Conservation (phyloP, 2,888 invertebrate species). For the Ennomos quercinarius region DNA sequence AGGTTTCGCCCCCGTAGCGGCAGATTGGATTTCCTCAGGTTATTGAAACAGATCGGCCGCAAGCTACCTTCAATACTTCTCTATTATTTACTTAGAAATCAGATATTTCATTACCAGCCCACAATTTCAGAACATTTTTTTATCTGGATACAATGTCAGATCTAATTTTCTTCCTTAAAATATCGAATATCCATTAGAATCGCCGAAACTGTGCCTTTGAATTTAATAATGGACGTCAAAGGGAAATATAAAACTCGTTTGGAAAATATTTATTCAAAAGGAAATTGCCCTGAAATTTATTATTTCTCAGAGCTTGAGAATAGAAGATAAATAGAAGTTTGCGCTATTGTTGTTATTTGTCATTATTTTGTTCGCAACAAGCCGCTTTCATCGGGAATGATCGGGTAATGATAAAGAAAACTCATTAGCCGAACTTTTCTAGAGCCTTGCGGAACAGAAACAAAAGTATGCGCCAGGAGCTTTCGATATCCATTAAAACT, state of each 20-base stretch:
- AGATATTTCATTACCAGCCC: slow-evolving; percentile 16
- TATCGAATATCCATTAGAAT: slow-evolving; percentile 23
- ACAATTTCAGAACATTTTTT: slow-evolving; percentile 30
- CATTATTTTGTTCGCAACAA: slow-evolving; percentile 25
- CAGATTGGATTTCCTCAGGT: slow-evolving; percentile 31
- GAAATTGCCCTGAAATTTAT: slow-evolving; percentile 25
- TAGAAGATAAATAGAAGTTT: slow-evolving; percentile 27
- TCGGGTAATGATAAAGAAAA: slow-evolving; percentile 23
- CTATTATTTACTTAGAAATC: slow-evolving; percentile 12
- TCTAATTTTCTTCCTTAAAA: slow-evolving; percentile 15
- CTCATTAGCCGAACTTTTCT: slow-evolving; percentile 32
- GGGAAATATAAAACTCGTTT: slow-evolving; percentile 28
- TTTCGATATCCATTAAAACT: slow-evolving; percentile 12
- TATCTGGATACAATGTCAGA: slow-evolving; percentile 17
- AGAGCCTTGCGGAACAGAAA: slow-evolving; percentile 10
- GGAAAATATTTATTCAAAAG: slow-evolving; percentile 26
- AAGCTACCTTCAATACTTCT: slow-evolving; percentile 16
- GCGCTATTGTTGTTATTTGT: slow-evolving; percentile 33
- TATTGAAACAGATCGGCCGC: slow-evolving; percentile 24
- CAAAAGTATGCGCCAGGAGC: slow-evolving; percentile 9
- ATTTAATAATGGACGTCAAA: slow-evolving; percentile 27
- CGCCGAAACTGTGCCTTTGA: slow-evolving; percentile 13
- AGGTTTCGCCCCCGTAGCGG: slow-evolving; percentile 1
- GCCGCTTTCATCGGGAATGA: slow-evolving; percentile 19
- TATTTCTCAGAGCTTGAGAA: slow-evolving; percentile 18